phyloP scores from a whole-genome alignment of 2,113 vertebrate genomes.

The Lutjanus erythropterus region DNA sequence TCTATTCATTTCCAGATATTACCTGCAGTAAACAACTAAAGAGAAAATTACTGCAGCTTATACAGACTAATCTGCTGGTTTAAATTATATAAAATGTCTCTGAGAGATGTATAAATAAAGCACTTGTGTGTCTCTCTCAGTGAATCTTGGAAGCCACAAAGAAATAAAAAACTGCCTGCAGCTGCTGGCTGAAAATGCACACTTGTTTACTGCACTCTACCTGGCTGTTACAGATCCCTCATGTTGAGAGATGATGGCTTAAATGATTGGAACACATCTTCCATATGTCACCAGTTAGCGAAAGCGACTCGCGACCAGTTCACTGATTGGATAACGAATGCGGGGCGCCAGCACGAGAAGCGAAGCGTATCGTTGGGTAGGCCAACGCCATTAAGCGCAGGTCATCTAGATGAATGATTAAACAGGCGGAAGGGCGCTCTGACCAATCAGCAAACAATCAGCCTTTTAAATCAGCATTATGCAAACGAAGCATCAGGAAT shows the following conservation, averaged over 20 bases:
- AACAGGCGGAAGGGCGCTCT: conserved; percentile 22
- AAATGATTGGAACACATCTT: conserved; percentile 36
- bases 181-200: not conserved
- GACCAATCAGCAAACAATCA: conserved; percentile 58
- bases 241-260: conserved; percentile 29
- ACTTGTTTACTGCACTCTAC: not conserved
- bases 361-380: conserved; percentile 30
- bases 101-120: not conserved
- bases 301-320: conserved; percentile 14
- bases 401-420: conserved; percentile 63
- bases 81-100: not conserved
- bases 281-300: conserved; percentile 51
- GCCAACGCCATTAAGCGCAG: conserved; percentile 48
- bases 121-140: not conserved
- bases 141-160: not conserved
- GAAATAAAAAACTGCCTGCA: not conserved
- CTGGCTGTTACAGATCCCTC: not conserved
- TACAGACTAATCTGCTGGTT: not conserved
- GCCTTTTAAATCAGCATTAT: conserved; percentile 60
- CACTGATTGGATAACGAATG: conserved; percentile 42
- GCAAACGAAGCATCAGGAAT: conserved; percentile 28
- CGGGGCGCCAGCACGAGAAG: not conserved
- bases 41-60: not conserved
- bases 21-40: conserved; percentile 17
- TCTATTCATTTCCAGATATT: conserved; percentile 1